Percentiles rank a stretch among this genome's conserved stretches.
phyloP scores from a whole-genome alignment of 2,888 invertebrate species.

The Noctua pronuba region DNA sequence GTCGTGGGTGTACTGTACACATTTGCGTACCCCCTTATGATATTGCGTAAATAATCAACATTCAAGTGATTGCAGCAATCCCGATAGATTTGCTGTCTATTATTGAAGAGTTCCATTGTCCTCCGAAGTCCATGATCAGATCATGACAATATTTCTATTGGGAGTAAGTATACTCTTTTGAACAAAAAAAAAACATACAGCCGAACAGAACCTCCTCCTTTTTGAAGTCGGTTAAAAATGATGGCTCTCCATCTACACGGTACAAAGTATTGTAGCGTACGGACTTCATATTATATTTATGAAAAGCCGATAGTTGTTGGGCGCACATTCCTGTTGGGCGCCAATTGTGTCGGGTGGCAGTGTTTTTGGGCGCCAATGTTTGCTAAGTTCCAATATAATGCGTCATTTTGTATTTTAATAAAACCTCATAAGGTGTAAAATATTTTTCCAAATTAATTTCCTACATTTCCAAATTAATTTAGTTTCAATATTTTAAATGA shows the following conservation, averaged over 20 bases:
- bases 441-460: not conserved
- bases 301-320: not conserved
- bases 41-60: too few species aligned
- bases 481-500: constrained; percentile 4
- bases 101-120: too few species aligned
- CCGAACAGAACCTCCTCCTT: too few species aligned
- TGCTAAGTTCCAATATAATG: not conserved
- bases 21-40: too few species aligned
- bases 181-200: too few species aligned
- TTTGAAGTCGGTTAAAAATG: not conserved
- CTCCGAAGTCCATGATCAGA: too few species aligned
- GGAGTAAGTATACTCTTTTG: too few species aligned
- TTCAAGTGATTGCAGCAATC: too few species aligned
- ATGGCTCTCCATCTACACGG: not conserved
- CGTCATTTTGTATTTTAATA: not conserved
- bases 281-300: not conserved
- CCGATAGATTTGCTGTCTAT: too few species aligned
- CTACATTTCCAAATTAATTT: constrained; percentile 8
- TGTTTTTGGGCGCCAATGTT: not conserved
- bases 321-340: not conserved
- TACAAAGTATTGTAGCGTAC: not conserved
- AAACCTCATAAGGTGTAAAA: not conserved
- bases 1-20: too few species aligned
- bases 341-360: not conserved
- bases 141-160: too few species aligned